Conservation (phyloP, 2,888 invertebrate genomes). For the Pocota personata region DNA sequence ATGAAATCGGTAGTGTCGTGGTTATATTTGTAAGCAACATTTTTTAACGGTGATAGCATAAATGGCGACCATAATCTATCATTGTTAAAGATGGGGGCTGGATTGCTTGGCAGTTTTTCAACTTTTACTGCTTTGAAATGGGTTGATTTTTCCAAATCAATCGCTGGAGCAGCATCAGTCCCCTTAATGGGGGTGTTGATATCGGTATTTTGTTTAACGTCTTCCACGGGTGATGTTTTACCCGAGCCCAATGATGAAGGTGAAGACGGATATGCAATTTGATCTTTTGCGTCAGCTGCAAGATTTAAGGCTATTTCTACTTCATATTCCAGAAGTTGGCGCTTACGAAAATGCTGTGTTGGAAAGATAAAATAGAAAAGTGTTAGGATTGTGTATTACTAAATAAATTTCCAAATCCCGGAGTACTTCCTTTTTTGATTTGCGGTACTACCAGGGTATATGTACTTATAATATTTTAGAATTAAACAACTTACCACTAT, state of each 20-base stretch:
- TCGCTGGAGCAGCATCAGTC: too few relatives aligned
- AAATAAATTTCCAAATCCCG: too few relatives aligned
- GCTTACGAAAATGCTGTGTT: slow-evolving; percentile 50
- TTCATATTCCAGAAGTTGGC: slow-evolving; percentile 16
- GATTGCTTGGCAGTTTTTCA: too few relatives aligned
- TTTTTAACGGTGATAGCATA: not conserved
- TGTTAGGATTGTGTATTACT: too few relatives aligned
- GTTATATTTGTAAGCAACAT: not conserved
- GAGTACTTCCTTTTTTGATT: too few relatives aligned
- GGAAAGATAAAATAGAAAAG: not conserved
- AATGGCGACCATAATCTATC: too few relatives aligned
- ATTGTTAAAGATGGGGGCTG: too few relatives aligned
- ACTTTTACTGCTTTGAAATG: too few relatives aligned
- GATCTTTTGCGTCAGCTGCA: not conserved
- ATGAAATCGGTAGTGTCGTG: not conserved
- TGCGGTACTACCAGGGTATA: too few relatives aligned
- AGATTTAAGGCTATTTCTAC: not conserved
- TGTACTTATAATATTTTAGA: not conserved
- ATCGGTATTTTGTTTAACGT: not conserved
- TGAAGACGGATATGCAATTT: slow-evolving; percentile 13
- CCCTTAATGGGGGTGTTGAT: too few relatives aligned
- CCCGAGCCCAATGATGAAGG: slow-evolving; percentile 30
- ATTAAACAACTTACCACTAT: slow-evolving; percentile 13
- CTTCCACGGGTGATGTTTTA: slow-evolving; percentile 2
- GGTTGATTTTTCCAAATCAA: too few relatives aligned